A percentile compares a stretch with the other conserved stretches of the same genome.
Evolutionary conservation across 2,113 vertebrate genomes (phyloP).

Genomic region (Pelecanus crispus): DNA sequence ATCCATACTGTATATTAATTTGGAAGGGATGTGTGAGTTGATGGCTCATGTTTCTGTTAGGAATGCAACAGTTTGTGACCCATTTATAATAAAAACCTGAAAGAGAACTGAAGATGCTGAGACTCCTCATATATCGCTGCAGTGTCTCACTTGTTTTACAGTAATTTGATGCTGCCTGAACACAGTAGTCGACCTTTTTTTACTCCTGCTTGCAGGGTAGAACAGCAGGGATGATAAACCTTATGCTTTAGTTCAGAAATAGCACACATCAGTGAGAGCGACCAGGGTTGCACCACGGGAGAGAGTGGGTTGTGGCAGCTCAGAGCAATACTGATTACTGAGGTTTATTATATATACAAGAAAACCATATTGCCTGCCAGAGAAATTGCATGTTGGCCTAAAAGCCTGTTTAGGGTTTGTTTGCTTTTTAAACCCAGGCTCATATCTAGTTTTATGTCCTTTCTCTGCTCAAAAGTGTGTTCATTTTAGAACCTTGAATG

Average conservation of each 20-base stretch:
- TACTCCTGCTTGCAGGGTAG: constrained; percentile 41
- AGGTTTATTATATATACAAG: neutral
- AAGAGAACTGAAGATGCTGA: neutral
- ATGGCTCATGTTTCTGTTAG: neutral
- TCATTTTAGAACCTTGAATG: neutral
- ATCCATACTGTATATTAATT: neutral
- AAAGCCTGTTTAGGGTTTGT: neutral
- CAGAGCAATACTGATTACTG: constrained; percentile 1
- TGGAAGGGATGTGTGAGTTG: neutral
- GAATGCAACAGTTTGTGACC: constrained; percentile 4
- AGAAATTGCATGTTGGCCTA: neutral
- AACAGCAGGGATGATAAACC: constrained; percentile 65
- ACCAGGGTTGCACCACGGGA: constrained; percentile 18
- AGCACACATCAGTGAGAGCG: constrained; percentile 53
- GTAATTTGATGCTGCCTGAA: constrained; percentile 63
- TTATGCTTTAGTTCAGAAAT: constrained; percentile 62
- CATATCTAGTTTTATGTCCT: neutral
- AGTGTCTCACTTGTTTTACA: constrained; percentile 57
- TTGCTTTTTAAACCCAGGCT: neutral
- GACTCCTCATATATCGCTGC: neutral
- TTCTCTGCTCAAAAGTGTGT: neutral
- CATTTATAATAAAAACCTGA: constrained; percentile 3
- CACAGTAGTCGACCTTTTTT: constrained; percentile 48
- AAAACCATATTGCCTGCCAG: neutral
- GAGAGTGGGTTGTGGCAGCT: constrained; percentile 11